Evolutionary conservation across 1,140 invertebrate species (phyloP).

Genomic region (Hyposmocoma kahamanoa): DNA sequence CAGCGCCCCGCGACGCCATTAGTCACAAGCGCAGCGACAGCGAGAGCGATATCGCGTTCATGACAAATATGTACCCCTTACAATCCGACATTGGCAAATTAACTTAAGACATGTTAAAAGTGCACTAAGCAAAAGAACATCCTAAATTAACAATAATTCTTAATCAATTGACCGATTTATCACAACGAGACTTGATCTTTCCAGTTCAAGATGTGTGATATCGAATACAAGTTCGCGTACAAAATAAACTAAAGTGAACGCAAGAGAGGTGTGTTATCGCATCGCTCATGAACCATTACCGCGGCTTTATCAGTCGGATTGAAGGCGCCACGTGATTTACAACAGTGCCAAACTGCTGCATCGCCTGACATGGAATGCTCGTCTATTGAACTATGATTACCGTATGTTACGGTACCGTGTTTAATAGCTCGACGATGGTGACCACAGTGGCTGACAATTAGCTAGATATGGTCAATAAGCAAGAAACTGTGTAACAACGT

Average conservation of each 20-base stretch:
- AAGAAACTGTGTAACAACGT: too few species aligned
- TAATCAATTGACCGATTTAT: too few species aligned
- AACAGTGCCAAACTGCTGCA: conserved; percentile 21
- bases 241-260: too few species aligned
- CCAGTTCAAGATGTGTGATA: too few species aligned
- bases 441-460: conserved; percentile 3
- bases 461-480: too few species aligned
- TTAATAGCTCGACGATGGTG: neutral
- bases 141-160: neutral
- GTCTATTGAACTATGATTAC: neutral
- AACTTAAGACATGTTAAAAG: neutral
- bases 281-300: neutral
- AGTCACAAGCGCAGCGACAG: conserved; percentile 14
- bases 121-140: neutral
- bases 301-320: conserved; percentile 7
- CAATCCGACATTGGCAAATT: neutral
- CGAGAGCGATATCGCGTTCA: conserved; percentile 10
- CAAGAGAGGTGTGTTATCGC: too few species aligned
- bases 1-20: conserved; percentile 16
- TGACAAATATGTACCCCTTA: too few species aligned
- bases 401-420: neutral
- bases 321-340: conserved; percentile 31
- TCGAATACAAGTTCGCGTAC: neutral
- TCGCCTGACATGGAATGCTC: conserved; percentile 8
- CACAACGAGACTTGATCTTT: too few species aligned